Evolutionary conservation across 2,888 invertebrate species (phyloP).

Genomic region (Bombyx huttoni): DNA sequence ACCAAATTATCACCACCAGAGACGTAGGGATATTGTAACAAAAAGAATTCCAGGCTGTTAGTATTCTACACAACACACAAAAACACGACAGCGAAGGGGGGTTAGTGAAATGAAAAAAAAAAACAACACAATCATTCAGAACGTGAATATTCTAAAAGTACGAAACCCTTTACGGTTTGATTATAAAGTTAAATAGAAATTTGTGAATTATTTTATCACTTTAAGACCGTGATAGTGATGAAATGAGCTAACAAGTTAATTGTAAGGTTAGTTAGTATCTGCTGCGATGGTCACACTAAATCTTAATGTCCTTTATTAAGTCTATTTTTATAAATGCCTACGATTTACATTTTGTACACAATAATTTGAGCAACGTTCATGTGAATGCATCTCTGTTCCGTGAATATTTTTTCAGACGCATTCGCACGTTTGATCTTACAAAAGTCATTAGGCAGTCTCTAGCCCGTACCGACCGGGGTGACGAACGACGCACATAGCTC

Average conservation of each 20-base stretch:
- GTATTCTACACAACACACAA: conserved; percentile 40
- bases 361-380: conserved; percentile 1
- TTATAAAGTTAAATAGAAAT: conserved; percentile 3
- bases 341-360: not conserved
- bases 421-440: not conserved
- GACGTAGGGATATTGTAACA: conserved; percentile 25
- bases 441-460: not conserved
- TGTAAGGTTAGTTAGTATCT: conserved; percentile 30
- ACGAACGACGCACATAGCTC: not conserved
- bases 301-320: conserved; percentile 1
- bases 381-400: conserved; percentile 12
- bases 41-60: conserved; percentile 46
- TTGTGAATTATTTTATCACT: conserved; percentile 6
- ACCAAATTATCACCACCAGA: conserved; percentile 54
- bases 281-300: conserved; percentile 48
- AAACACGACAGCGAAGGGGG: conserved; percentile 35
- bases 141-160: conserved; percentile 9
- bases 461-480: not conserved
- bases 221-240: conserved; percentile 20
- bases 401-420: not conserved
- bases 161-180: not conserved
- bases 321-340: not conserved
- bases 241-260: conserved; percentile 14
- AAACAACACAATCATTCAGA: conserved; percentile 18
- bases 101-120: conserved; percentile 44